Evolutionary conservation across 1,140 invertebrate genomes (phyloP).

Genomic region (Sipha flava): DNA sequence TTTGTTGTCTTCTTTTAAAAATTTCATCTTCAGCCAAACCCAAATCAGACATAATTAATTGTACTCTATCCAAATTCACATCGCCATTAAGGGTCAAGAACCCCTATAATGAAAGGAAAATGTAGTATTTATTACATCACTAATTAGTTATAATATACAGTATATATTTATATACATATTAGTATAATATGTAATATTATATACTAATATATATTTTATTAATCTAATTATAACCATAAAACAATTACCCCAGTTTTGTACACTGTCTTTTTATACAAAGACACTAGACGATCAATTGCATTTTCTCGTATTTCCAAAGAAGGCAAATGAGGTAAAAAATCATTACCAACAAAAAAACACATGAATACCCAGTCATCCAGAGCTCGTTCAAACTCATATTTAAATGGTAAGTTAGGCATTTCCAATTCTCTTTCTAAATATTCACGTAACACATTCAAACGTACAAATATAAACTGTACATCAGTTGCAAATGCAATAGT

Average conservation of each 20-base stretch:
- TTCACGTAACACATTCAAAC: slow-evolving; percentile 86
- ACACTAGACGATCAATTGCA: slow-evolving; percentile 90
- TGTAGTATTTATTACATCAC: neutral
- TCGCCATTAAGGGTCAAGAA: slow-evolving; percentile 91
- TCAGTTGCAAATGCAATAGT: slow-evolving; percentile 54
- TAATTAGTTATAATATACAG: neutral
- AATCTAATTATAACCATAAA: neutral
- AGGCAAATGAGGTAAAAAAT: slow-evolving; percentile 97
- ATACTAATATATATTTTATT: too few relatives aligned
- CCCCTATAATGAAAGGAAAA: slow-evolving; percentile 53
- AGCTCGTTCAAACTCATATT: slow-evolving; percentile 79
- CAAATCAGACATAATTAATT: slow-evolving; percentile 87
- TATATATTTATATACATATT: too few relatives aligned
- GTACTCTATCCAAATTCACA: slow-evolving; percentile 84
- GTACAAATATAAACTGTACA: slow-evolving; percentile 79
- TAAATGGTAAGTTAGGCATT: slow-evolving; percentile 90
- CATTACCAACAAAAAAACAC: slow-evolving; percentile 99
- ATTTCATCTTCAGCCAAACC: slow-evolving; percentile 96
- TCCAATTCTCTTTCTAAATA: slow-evolving; percentile 85
- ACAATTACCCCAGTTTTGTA: slow-evolving; percentile 71
- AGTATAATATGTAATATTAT: neutral
- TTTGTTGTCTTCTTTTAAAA: slow-evolving; percentile 82
- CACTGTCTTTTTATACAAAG: slow-evolving; percentile 90
- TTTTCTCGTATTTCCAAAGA: slow-evolving; percentile 96
- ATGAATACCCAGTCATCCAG: slow-evolving; percentile 99